Base-by-base conservation (phyloP, 2,797 vertebrate species). In the Orestias chungarensis region DNA sequence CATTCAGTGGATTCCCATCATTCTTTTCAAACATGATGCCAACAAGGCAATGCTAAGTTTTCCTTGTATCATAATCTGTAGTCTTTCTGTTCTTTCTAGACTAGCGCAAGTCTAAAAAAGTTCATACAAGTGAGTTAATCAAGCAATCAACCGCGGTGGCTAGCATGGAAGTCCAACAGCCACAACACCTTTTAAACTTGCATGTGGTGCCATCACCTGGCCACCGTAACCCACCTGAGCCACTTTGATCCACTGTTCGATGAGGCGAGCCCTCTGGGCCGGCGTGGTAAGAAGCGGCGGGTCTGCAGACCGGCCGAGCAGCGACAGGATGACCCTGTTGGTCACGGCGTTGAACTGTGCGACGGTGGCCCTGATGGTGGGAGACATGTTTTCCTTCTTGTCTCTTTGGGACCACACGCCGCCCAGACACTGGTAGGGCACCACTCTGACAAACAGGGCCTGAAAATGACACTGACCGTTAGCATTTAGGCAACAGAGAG, bases 321-420 rank as follows among this genome's bases (percentile, higher is more conserved):
- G 91, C 0, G 95, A 95, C 59, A 91, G 79, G 70, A 95, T 95
- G 76, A 97, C 95, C 64, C 94, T 93, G 87, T 95, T 93, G 4
- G 94, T 95, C 65, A 97, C 80, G 0, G 90, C 70, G n/a, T 97
- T 97, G 89, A 97, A 97, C 81, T 96, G 96, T 0, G 94, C 76
- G 23, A 97, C 91, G 0, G 96, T 97, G 89, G 96, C 95, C 3
- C 95, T 91, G 78, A 96, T 95, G 0, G 95, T 96, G 18, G 96
- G 92, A 4, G 95, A 94, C 77, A 91, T 79, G 76, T 94, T 93
- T 55, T 94, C 95, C 5, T 95, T 95, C 81, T 95, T 95, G 86
- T 95, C 96, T 20, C 96, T 88, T 66, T 96, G 96, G 0, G 96
- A 96, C 96, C 96, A 97, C 55, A 96, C 86, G 0, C 95, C 95